Percentiles rank a stretch among this genome's conserved stretches.
These are phyloP conservation scores for Montipora capitata DNA, from an alignment of 92 coral and sea anemone genomes.

Conservation along the genomic window DNA sequence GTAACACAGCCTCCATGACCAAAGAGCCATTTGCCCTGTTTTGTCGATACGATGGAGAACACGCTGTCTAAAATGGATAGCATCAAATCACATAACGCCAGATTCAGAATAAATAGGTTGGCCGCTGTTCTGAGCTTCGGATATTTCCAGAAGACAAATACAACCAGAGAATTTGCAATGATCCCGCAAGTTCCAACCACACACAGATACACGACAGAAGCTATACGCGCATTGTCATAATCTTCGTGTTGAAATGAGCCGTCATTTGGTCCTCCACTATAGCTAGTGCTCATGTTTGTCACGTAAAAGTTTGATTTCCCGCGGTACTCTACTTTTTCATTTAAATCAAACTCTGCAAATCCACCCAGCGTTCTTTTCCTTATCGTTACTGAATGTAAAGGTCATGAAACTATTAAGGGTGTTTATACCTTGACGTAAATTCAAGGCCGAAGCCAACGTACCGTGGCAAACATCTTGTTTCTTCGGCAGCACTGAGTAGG, in stretches of 20 bases:
- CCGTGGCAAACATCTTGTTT: not conserved
- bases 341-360: conserved; percentile 9
- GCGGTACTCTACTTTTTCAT: not conserved
- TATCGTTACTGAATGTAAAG: not conserved
- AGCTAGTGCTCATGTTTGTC: conserved; percentile 27
- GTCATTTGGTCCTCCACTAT: not conserved
- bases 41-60: conserved; percentile 82
- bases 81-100: conserved; percentile 91
- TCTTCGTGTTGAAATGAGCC: conserved; percentile 40
- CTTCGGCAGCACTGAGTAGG: not conserved
- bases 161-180: conserved; percentile 85
- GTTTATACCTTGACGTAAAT: not conserved
- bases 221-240: conserved; percentile 57
- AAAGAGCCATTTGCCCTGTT: conserved; percentile 80
- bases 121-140: conserved; percentile 93
- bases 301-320: not conserved
- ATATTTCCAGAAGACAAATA: conserved; percentile 84
- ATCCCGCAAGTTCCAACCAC: conserved; percentile 85
- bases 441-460: not conserved
- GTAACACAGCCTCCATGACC: conserved; percentile 83
- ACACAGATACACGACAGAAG: conserved; percentile 78
- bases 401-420: no score
- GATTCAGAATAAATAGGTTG: conserved; percentile 89
- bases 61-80: conserved; percentile 81
- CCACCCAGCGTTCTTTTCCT: not conserved